Percentiles rank a stretch among this genome's conserved stretches.
Evolutionary conservation across 2,888 invertebrate genomes (phyloP).

Genomic region (Drosophila mayaguana): DNA sequence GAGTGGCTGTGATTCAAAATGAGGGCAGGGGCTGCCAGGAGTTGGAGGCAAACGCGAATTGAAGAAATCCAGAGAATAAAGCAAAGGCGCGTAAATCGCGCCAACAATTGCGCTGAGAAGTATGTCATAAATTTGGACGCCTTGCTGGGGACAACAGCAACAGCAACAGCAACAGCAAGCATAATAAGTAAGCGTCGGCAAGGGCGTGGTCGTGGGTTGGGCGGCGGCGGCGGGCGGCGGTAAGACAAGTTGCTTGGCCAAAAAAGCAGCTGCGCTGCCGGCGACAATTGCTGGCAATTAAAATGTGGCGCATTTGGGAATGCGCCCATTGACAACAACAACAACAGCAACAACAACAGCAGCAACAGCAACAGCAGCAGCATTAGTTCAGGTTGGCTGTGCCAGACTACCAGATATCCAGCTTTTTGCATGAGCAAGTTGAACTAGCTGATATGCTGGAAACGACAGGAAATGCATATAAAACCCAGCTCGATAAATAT

Average conservation of each 20-base stretch:
- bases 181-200: constrained; percentile 35
- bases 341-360: constrained; percentile 32
- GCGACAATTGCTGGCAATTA: constrained; percentile 81
- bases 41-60: background rate
- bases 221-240: background rate
- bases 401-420: background rate
- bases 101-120: constrained; percentile 79
- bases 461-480: background rate
- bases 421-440: background rate
- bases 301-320: constrained; percentile 77
- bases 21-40: background rate
- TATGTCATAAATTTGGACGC: constrained; percentile 81
- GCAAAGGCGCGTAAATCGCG: constrained; percentile 76
- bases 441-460: background rate
- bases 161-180: constrained; percentile 10
- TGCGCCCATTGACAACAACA: constrained; percentile 62
- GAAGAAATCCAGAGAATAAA: constrained; percentile 9
- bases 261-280: constrained; percentile 57
- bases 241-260: constrained; percentile 27
- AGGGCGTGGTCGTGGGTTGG: background rate
- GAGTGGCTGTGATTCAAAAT: constrained; percentile 23
- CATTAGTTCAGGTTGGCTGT: constrained; percentile 3
- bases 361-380: constrained; percentile 34
- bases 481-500: background rate
- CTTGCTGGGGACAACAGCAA: constrained; percentile 37